A percentile compares a stretch with the other conserved stretches of the same genome.
These are phyloP conservation scores for Oegoconia quadripuncta DNA, from an alignment of 2,888 invertebrate genomes.

Conservation along the genomic window DNA sequence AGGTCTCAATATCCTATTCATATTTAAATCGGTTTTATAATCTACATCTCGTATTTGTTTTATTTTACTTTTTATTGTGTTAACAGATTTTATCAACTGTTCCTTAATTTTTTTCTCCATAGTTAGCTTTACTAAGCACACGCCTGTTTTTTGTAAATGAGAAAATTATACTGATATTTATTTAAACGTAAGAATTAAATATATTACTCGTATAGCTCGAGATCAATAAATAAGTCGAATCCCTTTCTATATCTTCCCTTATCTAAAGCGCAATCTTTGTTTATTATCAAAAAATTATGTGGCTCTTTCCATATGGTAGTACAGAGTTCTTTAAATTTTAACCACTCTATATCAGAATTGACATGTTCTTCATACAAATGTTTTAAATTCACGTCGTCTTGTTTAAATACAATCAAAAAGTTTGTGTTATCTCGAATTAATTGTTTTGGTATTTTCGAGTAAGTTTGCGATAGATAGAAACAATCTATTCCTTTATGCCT, in stretches of 20 bases:
- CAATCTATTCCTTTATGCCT: conserved; percentile 20
- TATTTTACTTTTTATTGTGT: conserved; percentile 4
- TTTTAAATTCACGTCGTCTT: conserved; percentile 29
- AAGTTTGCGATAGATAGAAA: conserved; percentile 36
- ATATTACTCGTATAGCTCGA: too few species aligned
- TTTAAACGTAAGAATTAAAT: not conserved
- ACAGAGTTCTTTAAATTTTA: conserved; percentile 22
- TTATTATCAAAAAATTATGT: conserved; percentile 19
- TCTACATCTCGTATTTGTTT: not conserved
- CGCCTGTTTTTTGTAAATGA: not conserved
- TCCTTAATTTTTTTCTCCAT: conserved; percentile 1
- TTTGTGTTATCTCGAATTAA: conserved; percentile 28
- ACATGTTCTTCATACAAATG: conserved; percentile 34
- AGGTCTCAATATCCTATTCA: conserved; percentile 4
- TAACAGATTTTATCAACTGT: conserved; percentile 7
- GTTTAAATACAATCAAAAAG: conserved; percentile 27
- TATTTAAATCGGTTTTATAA: not conserved
- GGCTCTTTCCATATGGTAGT: conserved; percentile 13
- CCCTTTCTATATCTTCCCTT: conserved; percentile 6
- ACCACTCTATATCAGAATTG: conserved; percentile 24
- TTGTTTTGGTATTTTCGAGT: conserved; percentile 32
- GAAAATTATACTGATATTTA: not conserved
- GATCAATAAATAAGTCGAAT: conserved; percentile 8
- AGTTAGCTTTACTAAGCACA: too few species aligned
- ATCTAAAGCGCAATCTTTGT: conserved; percentile 19